Evolutionary conservation across 2,113 vertebrate genomes (phyloP), one percentile per base, ranked within the genome.

Genomic region (Takifugu bimaculatus): DNA sequence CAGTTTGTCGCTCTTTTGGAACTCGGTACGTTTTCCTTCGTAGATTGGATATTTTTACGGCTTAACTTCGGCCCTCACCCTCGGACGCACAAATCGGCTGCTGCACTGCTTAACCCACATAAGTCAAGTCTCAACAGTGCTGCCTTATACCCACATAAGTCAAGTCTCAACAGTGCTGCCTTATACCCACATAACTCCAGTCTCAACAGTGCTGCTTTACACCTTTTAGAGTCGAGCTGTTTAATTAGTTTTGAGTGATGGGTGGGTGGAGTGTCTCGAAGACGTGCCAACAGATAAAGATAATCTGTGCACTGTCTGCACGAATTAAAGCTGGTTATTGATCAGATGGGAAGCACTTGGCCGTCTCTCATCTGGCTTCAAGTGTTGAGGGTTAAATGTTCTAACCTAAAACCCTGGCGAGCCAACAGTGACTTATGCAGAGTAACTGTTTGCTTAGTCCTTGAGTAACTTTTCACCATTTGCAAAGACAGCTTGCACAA

Each of bases 211-310:
- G 63, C 54, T 26, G 42, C n/a, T 70, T 51, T 68, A 29, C 48
- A 6, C 13, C 35, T 35, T 39, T 50, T 5, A 52, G 13, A 56
- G 53, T 64, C 63, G n/a, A 53, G 63, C 1, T 68, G 25, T 77
- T 77, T 79, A 65, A 63, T 15, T 65, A 51, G 57, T 63, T 66
- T 51, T 75, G 70, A 82, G 72, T 74, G 65, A 68, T 79, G 42
- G 26, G 5, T 66, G 44, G 47, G 72, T 66, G 35, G 20, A 20
- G 35, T 63, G 75, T 27, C 72, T 65, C 35, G 35, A 39, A 27
- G 69, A 61, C 52, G n/a, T 72, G 14, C 49, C 49, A 32, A 42
- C 50, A 50, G 74, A 65, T 63, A 57, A 59, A 61, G 32, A 54
- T 29, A 78, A 69, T 78, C 59, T 61, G 42, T 59, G 5, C 35